Evolutionary conservation across 2,888 invertebrate species (phyloP), one percentile per base, ranked within the genome.

Genomic region (Antheraea assamensis): DNA sequence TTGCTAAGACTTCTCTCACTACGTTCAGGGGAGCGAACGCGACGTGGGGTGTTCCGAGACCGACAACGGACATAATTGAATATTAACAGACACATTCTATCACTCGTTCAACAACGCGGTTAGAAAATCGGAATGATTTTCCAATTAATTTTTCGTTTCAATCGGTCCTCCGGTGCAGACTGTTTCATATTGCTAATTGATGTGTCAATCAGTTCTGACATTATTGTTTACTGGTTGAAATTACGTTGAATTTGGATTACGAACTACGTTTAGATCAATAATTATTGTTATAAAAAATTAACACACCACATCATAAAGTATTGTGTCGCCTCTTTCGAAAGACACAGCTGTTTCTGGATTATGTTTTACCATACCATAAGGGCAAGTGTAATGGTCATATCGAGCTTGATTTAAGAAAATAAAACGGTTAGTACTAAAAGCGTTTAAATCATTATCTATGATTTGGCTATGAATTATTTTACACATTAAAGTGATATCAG

Each of bases 61-160:
- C 52, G 19, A 76, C 78, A 76, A 77, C 80, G 77, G 76, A 30
- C 78, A 86, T 91, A 91, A 91, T 91, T 91, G 91, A 88, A 30
- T 88, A 91, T 91, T 90, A 91, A 88, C 90, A 88, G 90, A 90
- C 87, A 89, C 83, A 85, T 85, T 81, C 86, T 86, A 89, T 88
- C 89, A 89, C 83, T 82, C 84, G 79, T 79, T 81, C 76, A 78
- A 80, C 80, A 78, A 85, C 80, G 88, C 84, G 89, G 91, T 88
- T 90, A 90, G 90, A 83, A 83, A 88, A 87, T 88, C 86, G 86
- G 68, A 88, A 87, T 86, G 85, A 84, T 84, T 73, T 90, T 90
- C 68, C 89, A 90, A 91, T 91, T 90, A 90, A 89, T 89, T 89
- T 90, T 88, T 85, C 87, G 83, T 85, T 88, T 88, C 82, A 85